Conservation (phyloP, 1,140 invertebrate genomes). For the Drosophila asahinai region DNA sequence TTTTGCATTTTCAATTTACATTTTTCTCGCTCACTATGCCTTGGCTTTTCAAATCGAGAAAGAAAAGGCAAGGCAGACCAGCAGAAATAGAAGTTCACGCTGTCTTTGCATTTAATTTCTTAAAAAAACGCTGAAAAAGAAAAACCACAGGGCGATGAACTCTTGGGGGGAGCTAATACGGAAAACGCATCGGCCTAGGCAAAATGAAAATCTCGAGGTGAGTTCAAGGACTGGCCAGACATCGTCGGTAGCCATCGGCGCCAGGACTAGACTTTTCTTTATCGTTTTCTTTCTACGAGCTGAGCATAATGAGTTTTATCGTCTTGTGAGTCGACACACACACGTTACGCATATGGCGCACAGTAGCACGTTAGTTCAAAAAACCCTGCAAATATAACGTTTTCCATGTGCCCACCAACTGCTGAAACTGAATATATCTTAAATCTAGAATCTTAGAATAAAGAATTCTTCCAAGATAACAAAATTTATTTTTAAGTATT, state of each 20-base stretch:
- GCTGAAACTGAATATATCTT: no score
- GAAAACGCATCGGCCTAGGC: constrained; percentile 26
- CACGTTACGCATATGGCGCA: constrained; percentile 60
- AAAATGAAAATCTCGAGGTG: constrained; percentile 34
- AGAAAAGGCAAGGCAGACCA: constrained; percentile 18
- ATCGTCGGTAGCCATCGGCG: constrained; percentile 38
- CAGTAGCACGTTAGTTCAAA: not conserved
- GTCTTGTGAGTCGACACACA: constrained; percentile 5
- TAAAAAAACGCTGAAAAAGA: constrained; percentile 4
- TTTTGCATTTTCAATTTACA: constrained; percentile 79
- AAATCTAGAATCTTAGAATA: no score
- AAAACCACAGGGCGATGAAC: constrained; percentile 30
- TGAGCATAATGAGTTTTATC: constrained; percentile 46
- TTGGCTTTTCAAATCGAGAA: constrained; percentile 17
- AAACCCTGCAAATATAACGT: not conserved
- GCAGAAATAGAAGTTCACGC: constrained; percentile 34
- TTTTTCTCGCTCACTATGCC: constrained; percentile 56
- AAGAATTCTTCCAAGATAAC: no score
- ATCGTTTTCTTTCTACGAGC: constrained; percentile 20
- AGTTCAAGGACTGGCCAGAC: constrained; percentile 51
- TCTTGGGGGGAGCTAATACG: constrained; percentile 17
- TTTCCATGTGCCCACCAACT: no score
- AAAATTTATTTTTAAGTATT: no score
- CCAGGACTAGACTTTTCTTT: constrained; percentile 32
- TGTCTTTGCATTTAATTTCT: constrained; percentile 33